Conservation (phyloP, 2,888 invertebrate genomes). For the Ophion ellenae region DNA sequence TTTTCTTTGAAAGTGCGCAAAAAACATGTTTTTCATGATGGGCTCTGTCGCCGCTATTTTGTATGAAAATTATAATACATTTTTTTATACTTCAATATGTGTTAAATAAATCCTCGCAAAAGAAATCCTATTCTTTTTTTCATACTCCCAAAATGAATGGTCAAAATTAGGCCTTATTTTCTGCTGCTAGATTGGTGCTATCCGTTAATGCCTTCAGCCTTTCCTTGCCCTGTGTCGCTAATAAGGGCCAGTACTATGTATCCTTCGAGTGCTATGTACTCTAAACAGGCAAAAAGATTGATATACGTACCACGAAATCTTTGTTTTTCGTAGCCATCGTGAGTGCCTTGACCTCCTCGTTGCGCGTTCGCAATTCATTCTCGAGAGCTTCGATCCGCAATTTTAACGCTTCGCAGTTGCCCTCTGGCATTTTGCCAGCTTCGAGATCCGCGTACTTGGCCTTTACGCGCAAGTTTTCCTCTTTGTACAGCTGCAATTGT, state of each 20-base stretch:
- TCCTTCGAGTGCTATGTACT: not conserved
- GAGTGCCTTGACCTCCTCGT: constrained; percentile 90
- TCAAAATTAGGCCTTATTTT: no score
- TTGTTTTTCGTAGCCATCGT: constrained; percentile 83
- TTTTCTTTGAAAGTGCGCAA: no score
- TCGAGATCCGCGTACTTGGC: constrained; percentile 89
- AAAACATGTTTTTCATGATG: no score
- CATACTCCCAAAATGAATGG: no score
- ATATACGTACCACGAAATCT: constrained; percentile 79
- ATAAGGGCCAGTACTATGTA: not conserved
- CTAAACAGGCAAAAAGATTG: constrained; percentile 39
- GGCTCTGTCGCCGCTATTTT: no score
- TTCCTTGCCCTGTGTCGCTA: no score
- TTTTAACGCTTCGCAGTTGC: constrained; percentile 87
- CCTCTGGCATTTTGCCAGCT: constrained; percentile 86
- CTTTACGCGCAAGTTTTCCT: constrained; percentile 94
- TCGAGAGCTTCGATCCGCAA: constrained; percentile 93
- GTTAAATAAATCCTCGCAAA: no score
- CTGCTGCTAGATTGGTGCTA: no score
- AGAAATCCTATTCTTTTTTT: no score
- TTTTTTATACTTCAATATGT: no score
- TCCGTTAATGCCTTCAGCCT: no score
- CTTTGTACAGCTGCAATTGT: constrained; percentile 95
- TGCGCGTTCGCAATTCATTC: constrained; percentile 92
- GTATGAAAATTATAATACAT: no score